Evolutionary conservation across 2,113 vertebrate species (phyloP).

Genomic region (Triplophysa siluroides): DNA sequence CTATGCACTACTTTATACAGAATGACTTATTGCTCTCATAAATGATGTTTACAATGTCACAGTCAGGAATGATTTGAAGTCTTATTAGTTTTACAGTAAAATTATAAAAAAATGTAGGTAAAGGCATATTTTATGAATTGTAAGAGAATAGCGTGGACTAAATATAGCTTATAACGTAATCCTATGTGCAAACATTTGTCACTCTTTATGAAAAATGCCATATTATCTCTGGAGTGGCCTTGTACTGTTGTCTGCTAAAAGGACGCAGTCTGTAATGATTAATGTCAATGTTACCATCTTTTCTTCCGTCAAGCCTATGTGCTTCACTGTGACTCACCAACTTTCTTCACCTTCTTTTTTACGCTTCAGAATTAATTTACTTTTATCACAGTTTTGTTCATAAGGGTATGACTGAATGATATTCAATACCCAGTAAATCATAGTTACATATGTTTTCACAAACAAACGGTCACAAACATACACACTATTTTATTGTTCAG

Average conservation of each 20-base stretch:
- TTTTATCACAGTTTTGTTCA: neutral
- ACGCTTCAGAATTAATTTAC: neutral
- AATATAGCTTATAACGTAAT: neutral
- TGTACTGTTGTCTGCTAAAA: constrained; percentile 59
- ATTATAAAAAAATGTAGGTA: neutral
- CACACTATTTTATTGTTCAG: too few relatives aligned
- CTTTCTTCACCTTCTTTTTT: neutral
- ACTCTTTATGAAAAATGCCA: neutral
- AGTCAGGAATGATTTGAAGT: neutral
- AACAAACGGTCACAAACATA: too few relatives aligned
- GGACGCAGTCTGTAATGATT: constrained; percentile 58
- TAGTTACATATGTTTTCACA: too few relatives aligned
- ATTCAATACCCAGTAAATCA: too few relatives aligned
- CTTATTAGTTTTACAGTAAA: neutral
- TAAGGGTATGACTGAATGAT: neutral
- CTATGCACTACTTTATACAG: too few relatives aligned
- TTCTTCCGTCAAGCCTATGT: neutral
- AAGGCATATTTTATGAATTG: neutral
- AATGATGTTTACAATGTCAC: neutral
- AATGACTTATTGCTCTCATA: too few relatives aligned
- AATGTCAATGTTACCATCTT: constrained; percentile 40
- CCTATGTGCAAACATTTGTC: neutral
- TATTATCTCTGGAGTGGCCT: neutral
- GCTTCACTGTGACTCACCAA: neutral
- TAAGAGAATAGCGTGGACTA: neutral